Base-by-base conservation (phyloP, 2,113 vertebrate genomes). In the Melanocharis versteri region DNA sequence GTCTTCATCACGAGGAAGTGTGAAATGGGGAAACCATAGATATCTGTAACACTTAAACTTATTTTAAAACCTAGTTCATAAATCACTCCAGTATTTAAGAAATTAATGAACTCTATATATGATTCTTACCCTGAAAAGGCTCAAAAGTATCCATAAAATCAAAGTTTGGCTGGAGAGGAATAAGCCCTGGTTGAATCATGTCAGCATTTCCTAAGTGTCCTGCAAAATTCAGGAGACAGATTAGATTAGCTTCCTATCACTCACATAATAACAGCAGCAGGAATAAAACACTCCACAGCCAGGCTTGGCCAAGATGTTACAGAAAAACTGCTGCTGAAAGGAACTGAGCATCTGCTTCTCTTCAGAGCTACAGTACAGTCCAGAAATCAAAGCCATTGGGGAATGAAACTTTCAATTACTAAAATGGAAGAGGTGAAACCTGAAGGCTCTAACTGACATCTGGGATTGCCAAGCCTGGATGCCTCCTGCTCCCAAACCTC, bases 91-190 rank as follows among this genome's bases (percentile, higher is more conserved):
- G 42, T 84, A 85, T 68, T 60, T 30, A 64, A 89, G 12, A 94
- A 87, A 87, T 40, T 19, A 21, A 47, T 16, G 61, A 16, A 58
- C 20, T 78, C 22, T 12, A 17, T 16, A 27, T 51, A 31, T 4
- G 13, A 70, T 70, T 72, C 96, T 97, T 97, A 99, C 99, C 99
- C 98, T 99, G 99, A 83, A 99, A 99, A 78, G 99, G 98, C 88
- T 99, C 99, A 81, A 99, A 99, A 9, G 99, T 99, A 97, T 99
- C 99, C 99, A 99, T 99, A 97, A 99, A 99, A 97, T 99, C 99
- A 86, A 99, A 97, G 96, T 99, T 99, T 87, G 99, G 99, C 92
- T 99, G 99, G 93, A 99, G 97, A 62, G 99, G 99, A 89, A 99
- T 99, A 85, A 99, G 98, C 57, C 99, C 99, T 6, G 99, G 99